Base-by-base conservation (phyloP, 1,140 invertebrate species). In the Hylyphantes graminicola region DNA sequence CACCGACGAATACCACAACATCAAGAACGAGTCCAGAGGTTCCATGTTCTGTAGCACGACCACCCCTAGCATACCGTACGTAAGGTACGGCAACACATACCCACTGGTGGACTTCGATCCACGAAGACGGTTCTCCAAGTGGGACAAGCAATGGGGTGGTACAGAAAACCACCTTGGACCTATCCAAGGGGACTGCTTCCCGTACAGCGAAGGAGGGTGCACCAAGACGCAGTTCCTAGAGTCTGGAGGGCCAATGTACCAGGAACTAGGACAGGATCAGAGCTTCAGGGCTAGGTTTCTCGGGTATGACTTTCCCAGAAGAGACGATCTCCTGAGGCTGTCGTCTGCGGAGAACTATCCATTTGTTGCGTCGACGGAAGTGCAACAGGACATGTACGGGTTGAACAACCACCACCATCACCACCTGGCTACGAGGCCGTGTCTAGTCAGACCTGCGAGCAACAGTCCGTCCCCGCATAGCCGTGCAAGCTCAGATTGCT, bases 401-500 rank as follows among this genome's bases (percentile, higher is more conserved):
- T 63, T 13, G 5, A 63, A 48, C 57, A 65, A 75, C 67, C 67
- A 65, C 13, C 54, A 59, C 67, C 35, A 35, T 35, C 10, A 64
- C 64, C 15, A 17, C 15, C 15, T 13, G 11, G 51, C 59, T 19
- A 11, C 19, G 17, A 84, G 72, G 81, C n/a, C 53, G 7, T 76
- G 81, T 76, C 72, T 84, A 84, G 81, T 84, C 81, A 84, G 81
- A 63, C 81, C 81, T 50, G 57, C 77, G 13, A 77, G 74, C 21
- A 75, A 67, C n/a, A 84, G n/a, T n/a, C n/a, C 81, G 10, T 84
- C 81, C 10, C 81, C 81, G 9, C 81, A 84, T 57, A 84, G 72
- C 54, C 75, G 81, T 50, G 54, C 72, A 6, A 84, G 73, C 15
- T 84, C 81, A 19, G 81, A 84, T 67, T 76, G 81, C 64, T 84